A percentile compares a stretch with the other conserved stretches of the same genome.
phyloP scores from a whole-genome alignment of 1,140 invertebrate genomes.

The Drosophila prosaltans region DNA sequence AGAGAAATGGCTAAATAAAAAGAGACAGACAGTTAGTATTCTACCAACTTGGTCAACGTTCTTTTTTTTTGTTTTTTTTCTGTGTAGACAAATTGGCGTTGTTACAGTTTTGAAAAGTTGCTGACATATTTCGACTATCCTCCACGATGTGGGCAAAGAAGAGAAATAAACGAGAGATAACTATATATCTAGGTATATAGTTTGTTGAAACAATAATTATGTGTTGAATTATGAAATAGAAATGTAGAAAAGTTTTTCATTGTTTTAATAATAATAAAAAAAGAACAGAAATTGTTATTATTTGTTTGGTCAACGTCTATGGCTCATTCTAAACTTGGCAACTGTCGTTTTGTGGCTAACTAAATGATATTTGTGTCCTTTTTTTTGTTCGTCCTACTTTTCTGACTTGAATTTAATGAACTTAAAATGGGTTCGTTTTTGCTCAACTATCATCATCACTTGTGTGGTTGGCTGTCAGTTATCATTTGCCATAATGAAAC shows the following conservation, averaged over 20 bases:
- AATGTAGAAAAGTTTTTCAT: slow-evolving; percentile 69
- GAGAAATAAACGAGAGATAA: slow-evolving; percentile 33
- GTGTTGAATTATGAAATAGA: slow-evolving; percentile 78
- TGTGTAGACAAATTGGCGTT: slow-evolving; percentile 68
- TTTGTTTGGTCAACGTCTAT: slow-evolving; percentile 65
- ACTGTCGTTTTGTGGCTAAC: slow-evolving; percentile 13
- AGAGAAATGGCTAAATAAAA: slow-evolving; percentile 20
- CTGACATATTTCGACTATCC: slow-evolving; percentile 65
- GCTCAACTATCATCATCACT: neutral
- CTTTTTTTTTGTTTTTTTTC: neutral
- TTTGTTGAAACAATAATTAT: slow-evolving; percentile 58
- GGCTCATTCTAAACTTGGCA: slow-evolving; percentile 47
- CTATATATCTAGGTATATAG: neutral
- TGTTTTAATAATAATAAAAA: neutral
- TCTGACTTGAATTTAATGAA: slow-evolving; percentile 52
- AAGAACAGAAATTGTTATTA: slow-evolving; percentile 13
- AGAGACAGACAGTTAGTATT: slow-evolving; percentile 18
- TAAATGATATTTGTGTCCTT: slow-evolving; percentile 34
- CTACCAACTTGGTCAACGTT: slow-evolving; percentile 42
- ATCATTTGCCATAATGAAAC: neutral
- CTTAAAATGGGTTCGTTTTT: slow-evolving; percentile 32
- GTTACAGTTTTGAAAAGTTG: slow-evolving; percentile 76
- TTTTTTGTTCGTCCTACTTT: neutral
- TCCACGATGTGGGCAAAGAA: slow-evolving; percentile 21
- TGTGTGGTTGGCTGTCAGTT: neutral